Base-by-base conservation (phyloP, 2,797 vertebrate genomes). In the Lemur catta region DNA sequence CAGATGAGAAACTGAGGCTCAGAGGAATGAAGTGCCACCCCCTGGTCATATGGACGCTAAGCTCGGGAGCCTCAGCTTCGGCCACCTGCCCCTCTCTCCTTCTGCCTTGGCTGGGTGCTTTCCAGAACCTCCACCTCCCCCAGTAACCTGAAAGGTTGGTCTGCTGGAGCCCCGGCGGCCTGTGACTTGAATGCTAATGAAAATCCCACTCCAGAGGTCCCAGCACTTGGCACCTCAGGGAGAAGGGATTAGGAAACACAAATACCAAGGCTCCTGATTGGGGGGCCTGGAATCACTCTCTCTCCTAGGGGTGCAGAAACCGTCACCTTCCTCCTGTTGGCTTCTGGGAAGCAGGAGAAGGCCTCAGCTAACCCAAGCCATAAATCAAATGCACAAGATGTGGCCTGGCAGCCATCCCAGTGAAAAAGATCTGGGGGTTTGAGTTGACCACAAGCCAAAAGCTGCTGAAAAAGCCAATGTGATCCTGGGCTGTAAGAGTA, bases 381-480 rank as follows among this genome's bases (percentile, higher is more conserved):
- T 97, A 97, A 97, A 98, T 98, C 97, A 97, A 97, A 97, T 28
- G 80, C 61, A 94, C 94, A 93, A 95, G 96, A 95, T 98, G 97
- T 94, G 96, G 93, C 89, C 94, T 97, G 96, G 97, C 95, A 96
- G 91, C 33, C 57, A 50, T 96, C 96, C 97, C 89, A 35, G 84
- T 38, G 94, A 97, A 96, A 96, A 96, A 93, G 97, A 97, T 96
- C 96, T 97, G 94, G 96, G 97, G 97, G 95, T 97, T 88, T 96
- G 93, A 96, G 95, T 92, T 97, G 97, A 97, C 96, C 97, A 95
- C 93, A 97, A 96, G 97, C 96, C 97, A 97, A 96, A 96, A 84
- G 95, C 86, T 69, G 94, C 96, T 95, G 88, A 95, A 96, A 97
- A 96, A 89, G 67, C 91, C 94, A 89, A 63, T 50, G 89, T 57